These are phyloP conservation scores for Phylloscopus trochilus DNA, from an alignment of 2,113 vertebrate genomes.

Conservation along the genomic window DNA sequence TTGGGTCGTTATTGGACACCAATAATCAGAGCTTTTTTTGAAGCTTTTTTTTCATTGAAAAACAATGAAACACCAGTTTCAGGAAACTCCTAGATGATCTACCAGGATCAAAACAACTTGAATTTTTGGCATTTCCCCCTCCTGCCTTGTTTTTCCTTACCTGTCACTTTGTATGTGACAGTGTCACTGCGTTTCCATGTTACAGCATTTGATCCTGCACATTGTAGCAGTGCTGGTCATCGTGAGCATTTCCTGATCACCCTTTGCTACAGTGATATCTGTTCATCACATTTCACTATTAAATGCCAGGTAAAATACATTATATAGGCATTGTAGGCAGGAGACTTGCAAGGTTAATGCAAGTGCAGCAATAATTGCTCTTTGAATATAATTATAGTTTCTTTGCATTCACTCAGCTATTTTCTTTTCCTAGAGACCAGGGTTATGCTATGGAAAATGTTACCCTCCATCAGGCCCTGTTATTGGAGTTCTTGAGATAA, in stretches of 20 bases:
- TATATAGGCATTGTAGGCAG: conserved; percentile 27
- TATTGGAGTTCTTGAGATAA: background rate
- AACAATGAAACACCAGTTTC: background rate
- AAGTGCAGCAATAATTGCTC: conserved; percentile 34
- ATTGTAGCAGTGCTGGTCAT: background rate
- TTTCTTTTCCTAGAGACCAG: background rate
- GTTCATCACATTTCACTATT: conserved; percentile 16
- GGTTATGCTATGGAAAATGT: background rate
- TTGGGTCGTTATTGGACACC: background rate
- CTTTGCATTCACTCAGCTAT: background rate
- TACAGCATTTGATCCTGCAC: background rate
- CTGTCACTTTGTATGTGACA: background rate
- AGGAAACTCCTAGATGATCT: background rate
- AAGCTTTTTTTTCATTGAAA: background rate
- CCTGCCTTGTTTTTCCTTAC: background rate
- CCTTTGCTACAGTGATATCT: background rate
- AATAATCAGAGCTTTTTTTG: background rate
- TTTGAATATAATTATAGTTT: conserved; percentile 35
- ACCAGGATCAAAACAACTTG: background rate
- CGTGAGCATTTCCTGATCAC: background rate
- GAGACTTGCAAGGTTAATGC: conserved; percentile 43
- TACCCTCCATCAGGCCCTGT: background rate
- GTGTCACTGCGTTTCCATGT: background rate
- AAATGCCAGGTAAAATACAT: conserved; percentile 41
- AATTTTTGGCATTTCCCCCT: background rate